A percentile compares a stretch with the other conserved stretches of the same genome.
These are phyloP conservation scores for Melanotaenia maccullochi DNA, from an alignment of 2,797 vertebrate genomes.

Conservation along the genomic window DNA sequence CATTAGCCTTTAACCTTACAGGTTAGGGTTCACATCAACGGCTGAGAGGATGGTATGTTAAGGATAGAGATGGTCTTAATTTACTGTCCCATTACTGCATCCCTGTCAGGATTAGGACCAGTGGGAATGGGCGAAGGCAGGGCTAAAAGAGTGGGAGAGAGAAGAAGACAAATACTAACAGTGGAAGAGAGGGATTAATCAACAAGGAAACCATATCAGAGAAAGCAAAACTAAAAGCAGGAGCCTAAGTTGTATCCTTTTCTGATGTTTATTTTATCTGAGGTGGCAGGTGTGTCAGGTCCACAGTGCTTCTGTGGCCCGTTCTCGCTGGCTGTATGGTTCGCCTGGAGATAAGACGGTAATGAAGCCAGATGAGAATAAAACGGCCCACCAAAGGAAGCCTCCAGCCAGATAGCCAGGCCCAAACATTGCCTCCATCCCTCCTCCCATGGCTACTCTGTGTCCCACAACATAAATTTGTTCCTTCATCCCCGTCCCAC, in stretches of 20 bases:
- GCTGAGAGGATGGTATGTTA: slow-evolving; percentile 51
- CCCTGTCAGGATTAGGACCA: slow-evolving; percentile 58
- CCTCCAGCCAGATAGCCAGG: slow-evolving; percentile 46
- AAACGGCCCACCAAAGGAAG: slow-evolving; percentile 64
- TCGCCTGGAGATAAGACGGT: slow-evolving; percentile 75
- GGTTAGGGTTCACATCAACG: slow-evolving; percentile 69
- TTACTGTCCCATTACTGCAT: slow-evolving; percentile 76
- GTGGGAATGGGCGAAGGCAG: slow-evolving; percentile 35
- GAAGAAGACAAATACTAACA: slow-evolving; percentile 30
- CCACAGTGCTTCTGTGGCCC: slow-evolving; percentile 47
- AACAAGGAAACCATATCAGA: slow-evolving; percentile 36
- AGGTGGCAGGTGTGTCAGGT: slow-evolving; percentile 75
- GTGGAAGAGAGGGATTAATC: slow-evolving; percentile 52
- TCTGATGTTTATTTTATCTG: slow-evolving; percentile 82
- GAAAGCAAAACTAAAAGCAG: slow-evolving; percentile 20
- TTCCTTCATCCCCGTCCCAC: slow-evolving; percentile 73
- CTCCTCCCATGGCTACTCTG: slow-evolving; percentile 58
- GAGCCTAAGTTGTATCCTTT: slow-evolving; percentile 65
- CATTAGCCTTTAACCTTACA: slow-evolving; percentile 73
- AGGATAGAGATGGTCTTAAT: slow-evolving; percentile 64
- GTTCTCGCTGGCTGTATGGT: slow-evolving; percentile 61
- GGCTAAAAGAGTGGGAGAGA: slow-evolving; percentile 19
- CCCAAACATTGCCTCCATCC: slow-evolving; percentile 40
- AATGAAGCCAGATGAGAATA: slow-evolving; percentile 80
- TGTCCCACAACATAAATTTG: slow-evolving; percentile 76